Percentiles rank a stretch among this genome's conserved stretches.
These are phyloP conservation scores for Parnassius mnemosyne DNA, from an alignment of 2,888 invertebrate species.

Conservation along the genomic window DNA sequence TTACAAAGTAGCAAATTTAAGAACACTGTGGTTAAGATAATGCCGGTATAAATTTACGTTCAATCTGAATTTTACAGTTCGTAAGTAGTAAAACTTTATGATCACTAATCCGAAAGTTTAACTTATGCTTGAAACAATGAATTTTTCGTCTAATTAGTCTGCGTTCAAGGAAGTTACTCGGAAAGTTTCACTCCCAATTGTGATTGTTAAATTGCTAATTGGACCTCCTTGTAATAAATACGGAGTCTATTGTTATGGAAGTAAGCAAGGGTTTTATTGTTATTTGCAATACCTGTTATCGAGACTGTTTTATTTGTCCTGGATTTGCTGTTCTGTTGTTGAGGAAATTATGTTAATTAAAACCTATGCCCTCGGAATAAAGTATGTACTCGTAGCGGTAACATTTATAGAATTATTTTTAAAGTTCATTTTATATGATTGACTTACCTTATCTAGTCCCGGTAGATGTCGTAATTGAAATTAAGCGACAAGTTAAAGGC, in stretches of 20 bases:
- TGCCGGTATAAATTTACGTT: slow-evolving; percentile 56
- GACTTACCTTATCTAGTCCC: too few species aligned
- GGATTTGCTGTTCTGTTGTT: background rate
- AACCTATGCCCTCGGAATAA: too few species aligned
- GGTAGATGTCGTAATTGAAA: too few species aligned
- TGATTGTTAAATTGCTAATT: slow-evolving; percentile 23
- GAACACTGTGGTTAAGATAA: slow-evolving; percentile 43
- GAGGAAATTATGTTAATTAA: too few species aligned
- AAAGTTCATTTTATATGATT: too few species aligned
- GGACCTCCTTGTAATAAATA: slow-evolving; percentile 25
- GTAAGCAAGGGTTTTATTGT: slow-evolving; percentile 25
- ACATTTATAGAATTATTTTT: too few species aligned
- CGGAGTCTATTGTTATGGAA: slow-evolving; percentile 19
- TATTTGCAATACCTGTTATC: slow-evolving; percentile 22
- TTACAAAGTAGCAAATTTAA: slow-evolving; percentile 44
- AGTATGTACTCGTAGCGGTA: too few species aligned
- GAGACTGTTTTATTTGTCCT: slow-evolving; percentile 15
- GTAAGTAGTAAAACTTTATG: slow-evolving; percentile 51
- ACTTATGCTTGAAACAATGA: slow-evolving; percentile 32
- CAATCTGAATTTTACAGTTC: slow-evolving; percentile 55
- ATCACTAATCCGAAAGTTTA: slow-evolving; percentile 37
- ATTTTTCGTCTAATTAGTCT: slow-evolving; percentile 36
- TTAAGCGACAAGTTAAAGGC: too few species aligned
- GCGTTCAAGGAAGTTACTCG: slow-evolving; percentile 30
- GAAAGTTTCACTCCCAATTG: slow-evolving; percentile 30